Evolutionary conservation across 53 echinoderm and acorn worm species (phyloP), one percentile per base, ranked within the genome.

Genomic region (Echinometra lucunter): DNA sequence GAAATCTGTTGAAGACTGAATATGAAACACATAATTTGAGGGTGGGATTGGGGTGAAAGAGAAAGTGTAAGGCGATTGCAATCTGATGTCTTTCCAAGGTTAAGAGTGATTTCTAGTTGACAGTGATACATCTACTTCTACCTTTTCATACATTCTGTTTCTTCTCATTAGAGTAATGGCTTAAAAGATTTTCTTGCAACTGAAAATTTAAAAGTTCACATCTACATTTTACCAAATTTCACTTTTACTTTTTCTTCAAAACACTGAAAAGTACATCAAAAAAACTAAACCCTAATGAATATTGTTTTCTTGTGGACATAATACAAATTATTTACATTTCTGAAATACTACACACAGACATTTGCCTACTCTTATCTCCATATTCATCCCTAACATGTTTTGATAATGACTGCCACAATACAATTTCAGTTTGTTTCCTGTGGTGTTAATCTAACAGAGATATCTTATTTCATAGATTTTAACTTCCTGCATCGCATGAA

Each of bases 391-490:
- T 85, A 47, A 85, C 85, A 81, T 44, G 40, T 44, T 81, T 0
- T 81, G 44, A 44, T 21, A 40, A 4, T 44, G 49, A 8, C 42
- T 85, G 85, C n/a, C n/a, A 11, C 3, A 19, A 28, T 27, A 12
- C n/a, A 13, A 45, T n/a, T 30, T 85, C 25, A 18, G 49, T 49
- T 49, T 47, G 28, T n/a, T 53, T 85, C 53, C 45, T n/a, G 53
- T 4, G n/a, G 49, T 85, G 47, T 49, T 85, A 85, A 85, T 85
- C 85, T 47, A n/a, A 27, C 60, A 58, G 15, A 58, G 23, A 60
- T 57, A 89, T 89, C 89, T 49, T 10, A 35, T 89, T 89, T 89
- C 89, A 89, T 89, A 38, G 58, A 57, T 60, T 37, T 89, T 60
- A 57, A 89, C 58, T 60, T 58, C 37, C 89, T 37, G 25, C 47